Evolutionary conservation across 1,140 invertebrate species (phyloP).

Genomic region (Achroia grisella): DNA sequence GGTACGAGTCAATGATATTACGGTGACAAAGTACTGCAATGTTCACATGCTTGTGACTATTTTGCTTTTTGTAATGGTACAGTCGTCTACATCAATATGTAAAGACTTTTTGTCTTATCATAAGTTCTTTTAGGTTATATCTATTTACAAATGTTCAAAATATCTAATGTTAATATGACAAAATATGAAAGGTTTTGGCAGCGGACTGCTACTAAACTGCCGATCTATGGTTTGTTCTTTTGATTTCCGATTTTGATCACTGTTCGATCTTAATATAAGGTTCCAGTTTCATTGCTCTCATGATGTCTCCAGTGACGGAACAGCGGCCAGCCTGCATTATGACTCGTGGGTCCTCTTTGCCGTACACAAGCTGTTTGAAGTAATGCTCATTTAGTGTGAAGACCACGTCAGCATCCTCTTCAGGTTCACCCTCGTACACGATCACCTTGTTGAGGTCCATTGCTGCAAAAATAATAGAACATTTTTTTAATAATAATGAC

Average conservation of each 20-base stretch:
- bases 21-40: too few relatives aligned
- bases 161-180: too few relatives aligned
- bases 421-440: conserved; percentile 63
- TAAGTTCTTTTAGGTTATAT: too few relatives aligned
- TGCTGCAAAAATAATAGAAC: conserved; percentile 37
- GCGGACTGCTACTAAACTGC: too few relatives aligned
- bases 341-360: conserved; percentile 47
- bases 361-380: conserved; percentile 56
- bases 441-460: conserved; percentile 60
- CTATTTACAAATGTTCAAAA: too few relatives aligned
- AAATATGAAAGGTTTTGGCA: too few relatives aligned
- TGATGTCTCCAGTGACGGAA: conserved; percentile 68
- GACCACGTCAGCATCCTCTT: conserved; percentile 60
- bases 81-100: too few relatives aligned
- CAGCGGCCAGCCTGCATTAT: conserved; percentile 67
- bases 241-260: neutral
- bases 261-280: conserved; percentile 65
- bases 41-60: too few relatives aligned
- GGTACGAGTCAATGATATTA: too few relatives aligned
- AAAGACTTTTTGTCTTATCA: too few relatives aligned
- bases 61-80: too few relatives aligned
- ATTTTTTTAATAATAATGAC: neutral
- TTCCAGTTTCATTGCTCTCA: conserved; percentile 70
- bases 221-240: too few relatives aligned
- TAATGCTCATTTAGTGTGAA: conserved; percentile 64